Percentiles rank a stretch among this genome's conserved stretches.
Evolutionary conservation across 2,113 vertebrate species (phyloP).

Genomic region (Dipodomys merriami): DNA sequence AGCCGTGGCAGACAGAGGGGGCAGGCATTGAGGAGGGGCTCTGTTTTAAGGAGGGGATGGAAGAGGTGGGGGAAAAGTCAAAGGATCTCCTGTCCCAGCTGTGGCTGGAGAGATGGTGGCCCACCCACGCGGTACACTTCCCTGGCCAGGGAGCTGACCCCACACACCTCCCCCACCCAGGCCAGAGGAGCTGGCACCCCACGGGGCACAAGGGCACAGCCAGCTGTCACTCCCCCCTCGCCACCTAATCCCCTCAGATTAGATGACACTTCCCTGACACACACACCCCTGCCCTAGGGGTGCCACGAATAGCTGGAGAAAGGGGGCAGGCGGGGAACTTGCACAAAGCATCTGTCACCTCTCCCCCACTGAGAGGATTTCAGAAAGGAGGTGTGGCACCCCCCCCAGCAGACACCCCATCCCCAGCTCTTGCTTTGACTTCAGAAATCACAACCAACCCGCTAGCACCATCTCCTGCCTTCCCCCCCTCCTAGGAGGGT

Average conservation of each 20-base stretch:
- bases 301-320: conserved; percentile 45
- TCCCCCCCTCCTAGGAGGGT: neutral
- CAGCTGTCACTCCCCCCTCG: conserved; percentile 70
- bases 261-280: conserved; percentile 67
- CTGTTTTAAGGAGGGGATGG: neutral
- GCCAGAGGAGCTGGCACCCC: conserved; percentile 20
- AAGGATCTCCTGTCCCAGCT: conserved; percentile 67
- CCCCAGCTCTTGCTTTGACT: neutral
- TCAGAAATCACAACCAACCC: neutral
- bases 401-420: neutral
- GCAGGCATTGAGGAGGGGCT: conserved; percentile 8
- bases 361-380: neutral
- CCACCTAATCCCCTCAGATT: conserved; percentile 71
- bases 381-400: conserved; percentile 29
- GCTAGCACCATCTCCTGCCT: neutral
- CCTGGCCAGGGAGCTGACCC: conserved; percentile 40
- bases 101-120: conserved; percentile 77
- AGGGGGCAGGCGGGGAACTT: conserved; percentile 1
- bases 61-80: neutral
- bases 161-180: conserved; percentile 44
- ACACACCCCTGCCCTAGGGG: neutral
- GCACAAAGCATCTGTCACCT: neutral
- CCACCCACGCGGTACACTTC: neutral
- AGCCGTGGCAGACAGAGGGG: neutral
- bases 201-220: conserved; percentile 41